Conservation (phyloP, 2,888 invertebrate genomes). For the Falcaria lacertinaria region DNA sequence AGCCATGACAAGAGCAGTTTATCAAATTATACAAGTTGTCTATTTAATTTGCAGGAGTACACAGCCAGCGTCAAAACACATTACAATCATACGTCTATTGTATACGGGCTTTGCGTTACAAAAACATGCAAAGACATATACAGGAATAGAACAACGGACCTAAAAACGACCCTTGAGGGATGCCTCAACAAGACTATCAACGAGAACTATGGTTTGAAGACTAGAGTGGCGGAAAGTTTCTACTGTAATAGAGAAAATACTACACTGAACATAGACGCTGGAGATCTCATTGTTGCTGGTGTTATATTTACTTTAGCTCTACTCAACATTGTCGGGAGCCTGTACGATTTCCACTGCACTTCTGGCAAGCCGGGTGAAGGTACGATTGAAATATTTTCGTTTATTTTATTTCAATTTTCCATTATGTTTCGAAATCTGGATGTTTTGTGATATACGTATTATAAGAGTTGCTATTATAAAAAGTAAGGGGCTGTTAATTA, state of each 20-base stretch:
- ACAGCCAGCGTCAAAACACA: constrained; percentile 21
- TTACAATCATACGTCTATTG: constrained; percentile 28
- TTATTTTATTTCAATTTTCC: too few species aligned
- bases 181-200: constrained; percentile 19
- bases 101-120: constrained; percentile 29
- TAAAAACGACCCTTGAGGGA: constrained; percentile 14
- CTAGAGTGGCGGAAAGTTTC: constrained; percentile 6
- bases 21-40: not conserved
- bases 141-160: constrained; percentile 13
- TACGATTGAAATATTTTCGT: not conserved
- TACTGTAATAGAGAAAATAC: constrained; percentile 9
- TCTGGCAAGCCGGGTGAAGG: not conserved
- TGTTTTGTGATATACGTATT: too few species aligned
- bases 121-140: constrained; percentile 20
- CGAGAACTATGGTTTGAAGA: constrained; percentile 13
- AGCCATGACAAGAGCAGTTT: too few species aligned
- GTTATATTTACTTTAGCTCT: constrained; percentile 6
- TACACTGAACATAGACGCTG: constrained; percentile 2
- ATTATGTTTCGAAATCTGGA: too few species aligned
- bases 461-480: too few species aligned
- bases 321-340: constrained; percentile 13
- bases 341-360: constrained; percentile 6
- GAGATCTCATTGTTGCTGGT: constrained; percentile 10
- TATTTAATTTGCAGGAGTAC: constrained; percentile 27
- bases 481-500: too few species aligned